phyloP scores from a whole-genome alignment of 2,113 vertebrate species.

The Siniperca chuatsi region DNA sequence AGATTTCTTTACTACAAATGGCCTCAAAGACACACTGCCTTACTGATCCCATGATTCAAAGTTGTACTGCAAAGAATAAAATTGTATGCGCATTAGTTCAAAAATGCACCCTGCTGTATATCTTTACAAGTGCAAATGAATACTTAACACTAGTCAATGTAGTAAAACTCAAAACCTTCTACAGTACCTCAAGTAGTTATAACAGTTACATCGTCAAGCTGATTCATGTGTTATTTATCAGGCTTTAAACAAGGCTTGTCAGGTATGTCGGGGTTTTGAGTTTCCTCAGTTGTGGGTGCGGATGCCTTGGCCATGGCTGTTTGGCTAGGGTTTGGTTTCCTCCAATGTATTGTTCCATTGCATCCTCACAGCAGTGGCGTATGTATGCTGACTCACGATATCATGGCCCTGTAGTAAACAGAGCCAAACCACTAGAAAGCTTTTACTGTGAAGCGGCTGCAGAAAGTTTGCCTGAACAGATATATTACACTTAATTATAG shows the following conservation, averaged over 20 bases:
- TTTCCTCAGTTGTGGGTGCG: constrained; percentile 23
- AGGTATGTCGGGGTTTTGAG: neutral
- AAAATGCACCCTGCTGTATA: too few relatives aligned
- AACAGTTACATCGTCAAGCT: neutral
- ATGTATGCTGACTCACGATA: constrained; percentile 17
- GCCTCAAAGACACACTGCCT: neutral
- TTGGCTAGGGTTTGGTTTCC: constrained; percentile 57
- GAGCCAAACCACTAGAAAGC: constrained; percentile 4
- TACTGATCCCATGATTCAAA: neutral
- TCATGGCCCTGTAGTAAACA: neutral
- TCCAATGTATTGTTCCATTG: constrained; percentile 53
- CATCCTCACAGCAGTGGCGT: constrained; percentile 35
- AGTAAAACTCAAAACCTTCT: neutral
- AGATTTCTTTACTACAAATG: neutral
- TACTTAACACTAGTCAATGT: neutral
- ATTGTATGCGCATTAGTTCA: neutral
- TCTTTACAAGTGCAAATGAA: too few relatives aligned
- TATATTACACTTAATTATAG: neutral
- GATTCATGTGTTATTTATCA: neutral
- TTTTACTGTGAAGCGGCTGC: constrained; percentile 1
- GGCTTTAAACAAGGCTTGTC: neutral
- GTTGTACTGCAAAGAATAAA: neutral
- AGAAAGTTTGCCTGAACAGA: neutral
- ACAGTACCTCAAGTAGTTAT: neutral
- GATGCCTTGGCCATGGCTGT: neutral